Base-by-base conservation (phyloP, 2,113 vertebrate species). In the Marmota monax region DNA sequence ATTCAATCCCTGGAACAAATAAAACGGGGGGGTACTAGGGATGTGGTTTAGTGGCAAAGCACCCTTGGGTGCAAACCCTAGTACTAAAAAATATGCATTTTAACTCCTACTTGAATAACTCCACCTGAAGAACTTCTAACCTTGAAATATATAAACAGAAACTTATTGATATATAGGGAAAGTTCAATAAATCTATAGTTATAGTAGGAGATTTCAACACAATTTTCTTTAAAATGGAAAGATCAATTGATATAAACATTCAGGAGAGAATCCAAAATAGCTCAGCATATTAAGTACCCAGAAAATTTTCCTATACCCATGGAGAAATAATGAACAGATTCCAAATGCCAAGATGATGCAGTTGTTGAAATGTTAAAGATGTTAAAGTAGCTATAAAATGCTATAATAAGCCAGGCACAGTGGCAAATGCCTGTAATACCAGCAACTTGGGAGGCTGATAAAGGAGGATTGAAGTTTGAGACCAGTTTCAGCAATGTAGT, bases 351-450 rank as follows among this genome's bases (percentile, higher is more conserved):
- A 45, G 42, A 63, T 80, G 16, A 74, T 86, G 22, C 37, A 73
- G 3, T 73, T 73, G 76, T 79, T 80, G n/a, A 80, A 42, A n/a
- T 65, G 25, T 65, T n/a, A 78, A 58, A 0, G 10, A 78, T 16
- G 73, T 95, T 80, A 80, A 86, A 79, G 65, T 90, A 70, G 25
- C 20, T 91, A 72, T 63, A 61, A 79, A 90, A 72, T 85, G 51
- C 25, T 65, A 11, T 86, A 63, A 79, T 20, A 56, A 79, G n/a
- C 32, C 10, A 56, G 51, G 20, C 20, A 22, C 20, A 58, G 56
- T 58, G 20, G 7, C 56, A 22, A 58, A 22, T 58, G 56, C 20
- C 20, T 58, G 20, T 58, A 58, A 22, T 58, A 20, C 20, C 56
- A 22, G 7, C 20, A 58, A 7, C 56, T 58, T 58, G 56, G 56